These are phyloP conservation scores for Gambusia holbrooki DNA, from an alignment of 2,113 vertebrate species.

Conservation along the genomic window DNA sequence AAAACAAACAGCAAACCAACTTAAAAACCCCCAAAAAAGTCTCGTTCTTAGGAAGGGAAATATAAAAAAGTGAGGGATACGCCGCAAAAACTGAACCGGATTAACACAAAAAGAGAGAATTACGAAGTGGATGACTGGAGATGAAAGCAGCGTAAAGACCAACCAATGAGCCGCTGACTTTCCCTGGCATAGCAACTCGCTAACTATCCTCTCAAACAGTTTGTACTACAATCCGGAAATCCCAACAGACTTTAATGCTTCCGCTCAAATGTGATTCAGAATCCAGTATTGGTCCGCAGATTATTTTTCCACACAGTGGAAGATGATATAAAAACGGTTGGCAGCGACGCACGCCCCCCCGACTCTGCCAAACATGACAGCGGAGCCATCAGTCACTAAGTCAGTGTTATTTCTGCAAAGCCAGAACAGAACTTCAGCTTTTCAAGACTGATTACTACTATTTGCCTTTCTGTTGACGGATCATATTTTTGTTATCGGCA, in stretches of 20 bases:
- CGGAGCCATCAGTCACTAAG: constrained; percentile 48
- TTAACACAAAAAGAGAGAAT: constrained; percentile 7
- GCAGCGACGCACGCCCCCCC: neutral
- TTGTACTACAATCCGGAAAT: constrained; percentile 11
- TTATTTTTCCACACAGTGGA: constrained; percentile 18
- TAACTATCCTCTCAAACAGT: constrained; percentile 14
- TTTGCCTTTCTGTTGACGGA: neutral
- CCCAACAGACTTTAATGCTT: constrained; percentile 28
- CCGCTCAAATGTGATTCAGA: constrained; percentile 21
- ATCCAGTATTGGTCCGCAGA: constrained; percentile 5
- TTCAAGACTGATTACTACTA: constrained; percentile 4
- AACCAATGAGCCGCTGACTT: constrained; percentile 28
- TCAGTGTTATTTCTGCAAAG: constrained; percentile 28
- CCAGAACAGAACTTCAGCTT: constrained; percentile 30
- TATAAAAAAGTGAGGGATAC: neutral
- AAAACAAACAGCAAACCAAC: neutral
- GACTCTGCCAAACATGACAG: constrained; percentile 39
- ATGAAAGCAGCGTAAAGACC: neutral
- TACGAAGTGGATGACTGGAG: neutral
- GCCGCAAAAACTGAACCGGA: neutral
- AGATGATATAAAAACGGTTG: constrained; percentile 41
- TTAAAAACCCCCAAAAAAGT: neutral
- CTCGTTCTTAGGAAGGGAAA: neutral
- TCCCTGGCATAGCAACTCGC: constrained; percentile 16
- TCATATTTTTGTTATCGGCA: constrained; percentile 4